Evolutionary conservation across 1,140 invertebrate genomes (phyloP), one percentile per base, ranked within the genome.

Genomic region (Popillia japonica): DNA sequence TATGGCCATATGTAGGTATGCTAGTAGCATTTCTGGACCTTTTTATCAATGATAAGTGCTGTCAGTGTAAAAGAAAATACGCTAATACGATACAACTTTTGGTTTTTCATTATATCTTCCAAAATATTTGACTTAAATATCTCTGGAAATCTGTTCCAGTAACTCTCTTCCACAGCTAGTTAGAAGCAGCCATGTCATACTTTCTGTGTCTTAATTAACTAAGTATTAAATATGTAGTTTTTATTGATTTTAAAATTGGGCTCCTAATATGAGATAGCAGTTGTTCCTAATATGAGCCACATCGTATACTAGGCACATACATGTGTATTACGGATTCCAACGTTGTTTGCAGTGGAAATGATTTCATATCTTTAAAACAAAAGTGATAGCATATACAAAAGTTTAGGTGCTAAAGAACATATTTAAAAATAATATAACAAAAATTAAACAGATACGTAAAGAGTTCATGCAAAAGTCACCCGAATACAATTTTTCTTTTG

Each of bases 391-490:
- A 7, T 17, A 48, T 48, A 48, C 44, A 48, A 48, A 48, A 34
- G 27, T 4, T 34, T 34, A 34, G 27, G 2, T 48, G 44, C 44
- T 48, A 48, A 48, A 48, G n/a, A 48, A 48, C 10, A 48, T 48
- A 48, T 48, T 48, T 48, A 48, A 48, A 48, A 48, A 48, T 48
- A 48, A 48, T 48, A 48, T 48, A 48, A 48, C 44, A 48, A 48
- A 48, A n/a, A n/a, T n/a, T n/a, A n/a, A n/a, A 48, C 44, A 2
- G 8, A 48, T 7, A 48, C 6, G 27, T 34, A 34, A 34, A 34
- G 27, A 34, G 44, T 48, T 48, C 44, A 48, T 17, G n/a, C 44
- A 48, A 48, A 48, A 48, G 44, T 48, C 44, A 48, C 44, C 44
- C 44, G 44, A 48, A 48, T 48, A 48, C 8, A 48, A 48, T 48